Evolutionary conservation across 2,888 invertebrate species (phyloP).

Genomic region (Thymelicus acteon): DNA sequence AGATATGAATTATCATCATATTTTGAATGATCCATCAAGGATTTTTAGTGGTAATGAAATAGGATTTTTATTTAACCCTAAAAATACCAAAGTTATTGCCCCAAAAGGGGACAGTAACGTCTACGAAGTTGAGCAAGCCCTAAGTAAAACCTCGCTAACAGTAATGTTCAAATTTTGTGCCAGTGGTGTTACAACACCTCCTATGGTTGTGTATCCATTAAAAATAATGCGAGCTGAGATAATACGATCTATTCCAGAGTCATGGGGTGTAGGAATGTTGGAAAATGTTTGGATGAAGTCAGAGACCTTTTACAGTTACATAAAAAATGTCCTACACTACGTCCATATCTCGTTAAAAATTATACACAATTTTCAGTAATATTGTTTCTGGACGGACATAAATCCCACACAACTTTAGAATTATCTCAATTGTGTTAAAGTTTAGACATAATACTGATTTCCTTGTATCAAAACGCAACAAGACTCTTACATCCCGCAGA

Average conservation of each 20-base stretch:
- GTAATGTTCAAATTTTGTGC: constrained; percentile 64
- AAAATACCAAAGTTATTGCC: constrained; percentile 44
- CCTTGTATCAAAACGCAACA: too few relatives aligned
- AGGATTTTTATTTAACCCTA: constrained; percentile 46
- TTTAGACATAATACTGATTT: too few relatives aligned
- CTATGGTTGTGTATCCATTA: constrained; percentile 49
- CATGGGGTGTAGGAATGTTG: too few relatives aligned
- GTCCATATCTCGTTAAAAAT: too few relatives aligned
- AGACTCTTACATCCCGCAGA: too few relatives aligned
- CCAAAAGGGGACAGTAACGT: constrained; percentile 51
- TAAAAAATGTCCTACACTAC: too few relatives aligned
- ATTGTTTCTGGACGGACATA: too few relatives aligned
- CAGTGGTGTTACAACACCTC: constrained; percentile 52
- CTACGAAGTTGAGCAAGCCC: constrained; percentile 58
- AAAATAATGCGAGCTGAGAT: constrained; percentile 11
- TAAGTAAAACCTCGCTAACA: constrained; percentile 56
- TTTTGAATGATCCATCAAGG: constrained; percentile 40
- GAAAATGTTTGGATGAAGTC: too few relatives aligned
- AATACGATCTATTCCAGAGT: neutral
- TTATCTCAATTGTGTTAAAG: too few relatives aligned
- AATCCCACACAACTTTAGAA: too few relatives aligned
- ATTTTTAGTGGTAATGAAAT: constrained; percentile 46
- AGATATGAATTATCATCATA: too few relatives aligned
- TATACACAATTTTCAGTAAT: too few relatives aligned
- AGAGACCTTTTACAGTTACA: neutral